phyloP scores from a whole-genome alignment of 2,797 vertebrate species.

The Vireo griseus region DNA sequence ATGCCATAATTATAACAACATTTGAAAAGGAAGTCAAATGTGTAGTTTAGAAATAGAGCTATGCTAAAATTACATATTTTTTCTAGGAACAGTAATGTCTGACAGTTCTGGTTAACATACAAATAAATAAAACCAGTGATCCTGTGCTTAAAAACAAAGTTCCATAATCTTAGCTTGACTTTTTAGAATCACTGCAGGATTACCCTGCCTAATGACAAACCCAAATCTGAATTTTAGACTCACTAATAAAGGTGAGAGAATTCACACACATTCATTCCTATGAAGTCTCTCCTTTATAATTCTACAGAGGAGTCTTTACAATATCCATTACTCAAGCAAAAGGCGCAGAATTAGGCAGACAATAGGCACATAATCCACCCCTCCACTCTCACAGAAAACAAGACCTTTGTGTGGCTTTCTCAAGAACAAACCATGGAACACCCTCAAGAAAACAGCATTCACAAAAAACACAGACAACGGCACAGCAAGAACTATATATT shows the following conservation, averaged over 20 bases:
- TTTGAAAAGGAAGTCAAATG: neutral
- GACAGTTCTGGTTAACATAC: neutral
- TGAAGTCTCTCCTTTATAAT: neutral
- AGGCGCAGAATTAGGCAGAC: neutral
- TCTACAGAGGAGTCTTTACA: neutral
- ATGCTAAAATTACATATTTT: neutral
- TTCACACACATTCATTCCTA: neutral
- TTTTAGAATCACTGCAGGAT: neutral
- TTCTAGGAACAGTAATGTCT: neutral
- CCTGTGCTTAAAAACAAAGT: neutral
- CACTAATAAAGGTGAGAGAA: neutral
- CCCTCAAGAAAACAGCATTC: conserved; percentile 13
- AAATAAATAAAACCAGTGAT: neutral
- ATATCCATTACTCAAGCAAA: neutral
- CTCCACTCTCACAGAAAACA: neutral
- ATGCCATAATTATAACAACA: neutral
- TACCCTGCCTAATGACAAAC: neutral
- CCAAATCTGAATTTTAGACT: neutral
- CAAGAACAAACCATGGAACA: neutral
- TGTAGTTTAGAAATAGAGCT: neutral
- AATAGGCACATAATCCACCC: neutral
- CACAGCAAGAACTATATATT: conserved; percentile 8
- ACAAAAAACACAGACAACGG: neutral
- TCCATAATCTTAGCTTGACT: neutral
- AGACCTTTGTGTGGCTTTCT: neutral